Base-by-base conservation (phyloP, 1,140 invertebrate species). In the Drosophila burlai region DNA sequence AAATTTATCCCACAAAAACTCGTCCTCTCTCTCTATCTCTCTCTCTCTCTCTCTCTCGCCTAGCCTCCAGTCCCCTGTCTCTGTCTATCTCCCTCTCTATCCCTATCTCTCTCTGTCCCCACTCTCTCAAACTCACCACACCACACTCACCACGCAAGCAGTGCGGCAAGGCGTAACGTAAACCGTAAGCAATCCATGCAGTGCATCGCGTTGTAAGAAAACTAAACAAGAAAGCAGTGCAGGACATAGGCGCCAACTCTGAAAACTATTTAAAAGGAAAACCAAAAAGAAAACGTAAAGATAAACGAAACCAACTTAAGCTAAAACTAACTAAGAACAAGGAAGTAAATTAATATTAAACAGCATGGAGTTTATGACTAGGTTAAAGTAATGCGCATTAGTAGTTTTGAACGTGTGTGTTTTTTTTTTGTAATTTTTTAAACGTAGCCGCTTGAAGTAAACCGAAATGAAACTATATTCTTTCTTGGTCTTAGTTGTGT, bases 401-500 rank as follows among this genome's bases (percentile, higher is more conserved):
- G 76, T 82, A 85, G 75, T 82, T 85, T 82, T 57, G 63, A 87
- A 59, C n/a, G 47, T 55, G 54, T 57, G 34, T 52, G 3, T 76
- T 72, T 76, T 73, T 81, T 83, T 83, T 84, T 81, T 85, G 74
- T 79, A 82, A 82, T 80, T 86, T 84, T 86, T 76, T 74, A 84
- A 57, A 57, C 24, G 75, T 86, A 85, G 83, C 80, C 59, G 83
- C 83, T 87, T 83, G 52, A 61, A 43, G 72, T 71, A 80, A 72
- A 52, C 38, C 66, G 34, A 57, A 68, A 50, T n/a, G 43, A 65
- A 61, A 65, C 46, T 58, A 57, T 71, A 63, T 57, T 57, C 52
- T 26, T 36, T 60, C 78, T 40, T 69, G n/a, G 29, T 38, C 65
- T 58, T 76, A 59, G 68, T 74, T 74, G 54, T 60, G 54, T 60